Conservation (phyloP, 2,797 vertebrate species). For the Strix occidentalis region DNA sequence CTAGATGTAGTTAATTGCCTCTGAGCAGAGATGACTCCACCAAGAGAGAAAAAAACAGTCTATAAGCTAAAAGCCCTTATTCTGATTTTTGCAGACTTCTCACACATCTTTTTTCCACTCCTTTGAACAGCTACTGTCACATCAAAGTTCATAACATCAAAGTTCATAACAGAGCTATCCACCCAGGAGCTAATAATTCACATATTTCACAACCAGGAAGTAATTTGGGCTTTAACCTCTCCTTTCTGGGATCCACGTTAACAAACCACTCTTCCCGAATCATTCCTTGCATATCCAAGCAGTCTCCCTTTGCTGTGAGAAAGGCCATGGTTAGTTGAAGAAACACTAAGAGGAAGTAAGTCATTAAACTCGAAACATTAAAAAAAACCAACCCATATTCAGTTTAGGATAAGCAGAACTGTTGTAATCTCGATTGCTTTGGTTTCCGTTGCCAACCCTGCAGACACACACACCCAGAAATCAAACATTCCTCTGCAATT, state of each 20-base stretch:
- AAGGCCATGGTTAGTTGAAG: background rate
- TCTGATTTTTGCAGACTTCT: conserved; percentile 9
- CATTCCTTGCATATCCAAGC: background rate
- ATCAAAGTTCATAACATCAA: conserved; percentile 20
- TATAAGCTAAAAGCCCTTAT: background rate
- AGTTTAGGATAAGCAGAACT: background rate
- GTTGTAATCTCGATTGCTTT: background rate
- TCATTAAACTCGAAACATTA: background rate
- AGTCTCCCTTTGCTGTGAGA: background rate
- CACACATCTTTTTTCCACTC: background rate
- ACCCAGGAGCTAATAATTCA: conserved; percentile 17
- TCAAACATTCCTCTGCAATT: conserved; percentile 33
- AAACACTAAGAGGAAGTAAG: background rate
- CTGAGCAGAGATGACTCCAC: background rate
- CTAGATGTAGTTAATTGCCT: background rate
- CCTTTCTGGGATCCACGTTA: background rate
- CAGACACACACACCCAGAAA: conserved; percentile 15
- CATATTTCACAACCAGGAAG: background rate
- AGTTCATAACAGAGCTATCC: background rate
- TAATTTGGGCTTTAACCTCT: background rate
- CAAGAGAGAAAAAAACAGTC: background rate
- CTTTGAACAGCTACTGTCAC: conserved; percentile 30
- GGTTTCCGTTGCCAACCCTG: background rate
- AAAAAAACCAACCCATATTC: background rate
- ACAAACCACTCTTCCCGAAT: background rate